A percentile compares a stretch with the other conserved stretches of the same genome.
These are phyloP conservation scores for Nasonia vitripennis DNA, from an alignment of 1,140 invertebrate species.

Conservation along the genomic window DNA sequence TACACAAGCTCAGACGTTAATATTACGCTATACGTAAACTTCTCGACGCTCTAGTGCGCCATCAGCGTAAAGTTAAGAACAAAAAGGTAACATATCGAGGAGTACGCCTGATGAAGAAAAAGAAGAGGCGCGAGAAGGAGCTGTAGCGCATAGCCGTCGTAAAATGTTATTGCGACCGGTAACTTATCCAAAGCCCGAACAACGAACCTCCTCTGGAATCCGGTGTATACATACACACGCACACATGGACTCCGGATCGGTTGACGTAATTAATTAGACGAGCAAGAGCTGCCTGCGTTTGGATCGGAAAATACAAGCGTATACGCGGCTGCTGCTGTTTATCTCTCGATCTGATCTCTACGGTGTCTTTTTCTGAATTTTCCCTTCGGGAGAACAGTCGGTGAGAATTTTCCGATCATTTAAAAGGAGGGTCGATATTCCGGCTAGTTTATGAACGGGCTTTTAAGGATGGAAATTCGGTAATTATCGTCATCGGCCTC, in stretches of 20 bases:
- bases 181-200: constrained; percentile 34
- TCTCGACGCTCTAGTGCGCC: neutral
- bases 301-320: constrained; percentile 6
- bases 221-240: neutral
- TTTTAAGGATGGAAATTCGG: neutral
- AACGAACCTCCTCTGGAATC: constrained; percentile 17
- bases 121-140: neutral
- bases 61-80: neutral
- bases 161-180: constrained; percentile 35
- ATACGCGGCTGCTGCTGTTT: neutral
- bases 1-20: neutral
- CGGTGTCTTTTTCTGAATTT: neutral
- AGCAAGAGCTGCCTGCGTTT: neutral
- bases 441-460: neutral
- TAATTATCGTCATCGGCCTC: neutral
- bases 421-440: neutral
- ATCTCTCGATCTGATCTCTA: constrained; percentile 12
- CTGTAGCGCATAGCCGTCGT: neutral
- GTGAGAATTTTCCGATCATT: constrained; percentile 22
- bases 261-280: constrained; percentile 31
- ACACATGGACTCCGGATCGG: neutral
- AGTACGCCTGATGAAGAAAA: neutral
- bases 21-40: neutral
- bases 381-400: neutral
- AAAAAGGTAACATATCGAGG: neutral